These are phyloP conservation scores for Lochmaea capreae DNA, from an alignment of 2,888 invertebrate species.

Conservation along the genomic window DNA sequence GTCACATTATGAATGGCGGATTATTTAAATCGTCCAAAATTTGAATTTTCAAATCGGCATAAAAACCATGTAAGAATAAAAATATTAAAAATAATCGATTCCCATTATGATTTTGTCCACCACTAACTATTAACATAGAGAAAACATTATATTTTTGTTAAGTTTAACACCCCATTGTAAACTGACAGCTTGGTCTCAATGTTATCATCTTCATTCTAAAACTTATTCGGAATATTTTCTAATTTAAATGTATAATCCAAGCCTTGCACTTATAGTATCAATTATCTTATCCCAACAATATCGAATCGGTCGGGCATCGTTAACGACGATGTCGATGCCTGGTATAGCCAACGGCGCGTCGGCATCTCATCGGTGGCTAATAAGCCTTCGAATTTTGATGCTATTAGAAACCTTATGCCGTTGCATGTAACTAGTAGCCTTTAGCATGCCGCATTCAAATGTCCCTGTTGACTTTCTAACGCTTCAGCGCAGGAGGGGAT, in stretches of 20 bases:
- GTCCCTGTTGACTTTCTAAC: slow-evolving; percentile 26
- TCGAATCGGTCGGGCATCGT: slow-evolving; percentile 12
- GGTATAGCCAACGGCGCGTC: slow-evolving; percentile 16
- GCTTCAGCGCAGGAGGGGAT: neutral
- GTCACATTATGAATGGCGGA: no score
- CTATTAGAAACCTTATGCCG: slow-evolving; percentile 43
- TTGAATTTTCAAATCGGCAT: no score
- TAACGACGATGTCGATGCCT: neutral
- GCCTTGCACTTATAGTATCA: slow-evolving; percentile 17
- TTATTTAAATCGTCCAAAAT: no score
- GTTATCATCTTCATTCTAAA: no score
- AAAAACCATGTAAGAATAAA: no score
- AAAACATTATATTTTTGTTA: no score
- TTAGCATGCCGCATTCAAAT: slow-evolving; percentile 36
- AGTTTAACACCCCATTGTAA: no score
- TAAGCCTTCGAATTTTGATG: slow-evolving; percentile 38
- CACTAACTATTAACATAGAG: no score
- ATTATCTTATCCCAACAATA: slow-evolving; percentile 32
- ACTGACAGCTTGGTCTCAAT: no score
- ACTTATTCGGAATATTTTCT: neutral
- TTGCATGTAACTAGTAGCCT: slow-evolving; percentile 31
- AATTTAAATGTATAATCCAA: neutral
- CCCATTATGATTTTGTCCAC: no score
- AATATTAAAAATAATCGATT: no score
- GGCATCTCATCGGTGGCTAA: slow-evolving; percentile 28